Conservation (phyloP, 2,888 invertebrate species). For the Andrena dorsata region DNA sequence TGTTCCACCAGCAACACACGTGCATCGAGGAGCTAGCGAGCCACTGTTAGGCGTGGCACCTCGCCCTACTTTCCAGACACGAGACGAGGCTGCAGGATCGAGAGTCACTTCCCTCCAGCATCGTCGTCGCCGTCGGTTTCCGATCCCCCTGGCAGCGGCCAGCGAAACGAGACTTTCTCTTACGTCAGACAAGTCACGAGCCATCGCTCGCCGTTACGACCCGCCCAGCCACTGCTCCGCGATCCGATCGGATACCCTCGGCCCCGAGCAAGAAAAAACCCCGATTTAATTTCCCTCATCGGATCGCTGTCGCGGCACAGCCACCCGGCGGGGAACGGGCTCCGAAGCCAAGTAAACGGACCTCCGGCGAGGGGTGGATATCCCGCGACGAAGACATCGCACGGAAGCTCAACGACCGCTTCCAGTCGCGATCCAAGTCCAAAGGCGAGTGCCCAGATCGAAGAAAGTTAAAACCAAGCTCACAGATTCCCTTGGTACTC, state of each 20-base stretch:
- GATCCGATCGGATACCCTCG: conserved; percentile 45
- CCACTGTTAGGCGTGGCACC: conserved; percentile 66
- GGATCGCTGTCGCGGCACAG: conserved; percentile 34
- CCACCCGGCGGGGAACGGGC: conserved; percentile 10
- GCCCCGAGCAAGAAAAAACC: conserved; percentile 9
- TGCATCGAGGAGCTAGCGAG: conserved; percentile 50
- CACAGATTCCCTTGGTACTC: background rate
- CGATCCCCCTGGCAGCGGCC: conserved; percentile 53
- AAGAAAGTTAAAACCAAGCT: conserved; percentile 28
- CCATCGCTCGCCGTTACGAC: conserved; percentile 48
- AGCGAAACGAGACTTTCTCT: conserved; percentile 66
- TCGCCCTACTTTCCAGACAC: conserved; percentile 69
- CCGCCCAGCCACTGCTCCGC: conserved; percentile 53
- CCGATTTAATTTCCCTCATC: conserved; percentile 64
- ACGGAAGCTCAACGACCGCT: background rate
- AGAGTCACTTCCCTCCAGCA: conserved; percentile 66
- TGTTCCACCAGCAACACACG: conserved; percentile 13
- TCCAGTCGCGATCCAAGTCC: conserved; percentile 22
- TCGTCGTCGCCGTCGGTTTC: conserved; percentile 61
- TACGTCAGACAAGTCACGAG: conserved; percentile 55
- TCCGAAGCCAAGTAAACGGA: conserved; percentile 35
- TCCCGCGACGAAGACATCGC: conserved; percentile 21
- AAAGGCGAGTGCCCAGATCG: background rate
- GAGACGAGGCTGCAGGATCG: conserved; percentile 63
- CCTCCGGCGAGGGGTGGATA: conserved; percentile 1